Evolutionary conservation across 2,113 vertebrate genomes (phyloP).

Genomic region (Paraplagusia blochii): DNA sequence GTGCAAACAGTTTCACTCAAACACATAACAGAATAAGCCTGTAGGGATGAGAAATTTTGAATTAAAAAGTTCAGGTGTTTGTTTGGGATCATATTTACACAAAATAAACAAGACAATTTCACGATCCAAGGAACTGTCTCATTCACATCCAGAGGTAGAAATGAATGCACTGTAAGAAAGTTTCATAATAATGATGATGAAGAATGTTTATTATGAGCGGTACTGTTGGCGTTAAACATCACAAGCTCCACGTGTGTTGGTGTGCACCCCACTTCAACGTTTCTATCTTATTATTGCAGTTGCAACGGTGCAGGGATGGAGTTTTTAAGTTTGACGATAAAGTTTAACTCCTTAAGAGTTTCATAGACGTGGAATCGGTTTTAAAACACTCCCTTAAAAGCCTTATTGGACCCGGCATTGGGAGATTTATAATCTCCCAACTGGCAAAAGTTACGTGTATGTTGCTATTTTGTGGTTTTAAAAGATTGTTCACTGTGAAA

Average conservation of each 20-base stretch:
- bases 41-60: constrained; percentile 48
- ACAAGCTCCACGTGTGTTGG: not conserved
- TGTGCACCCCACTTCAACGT: not conserved
- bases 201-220: constrained; percentile 15
- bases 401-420: constrained; percentile 35
- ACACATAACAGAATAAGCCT: constrained; percentile 54
- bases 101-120: constrained; percentile 65
- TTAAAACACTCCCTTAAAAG: constrained; percentile 33
- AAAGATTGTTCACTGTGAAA: constrained; percentile 61
- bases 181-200: too few species aligned
- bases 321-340: too few species aligned
- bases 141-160: too few species aligned
- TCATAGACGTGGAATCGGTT: constrained; percentile 4
- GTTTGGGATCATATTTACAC: constrained; percentile 54
- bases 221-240: not conserved
- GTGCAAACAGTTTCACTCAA: constrained; percentile 45
- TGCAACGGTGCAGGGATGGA: too few species aligned
- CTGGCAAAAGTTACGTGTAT: constrained; percentile 28
- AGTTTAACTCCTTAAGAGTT: too few species aligned
- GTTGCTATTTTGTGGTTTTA: constrained; percentile 59
- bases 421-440: constrained; percentile 46
- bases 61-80: constrained; percentile 62
- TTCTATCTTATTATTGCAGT: not conserved
- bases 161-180: too few species aligned
- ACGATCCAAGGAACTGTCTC: constrained; percentile 33